These are phyloP conservation scores for Chaetodon trifasciatus DNA, from an alignment of 2,797 vertebrate genomes.

Conservation along the genomic window DNA sequence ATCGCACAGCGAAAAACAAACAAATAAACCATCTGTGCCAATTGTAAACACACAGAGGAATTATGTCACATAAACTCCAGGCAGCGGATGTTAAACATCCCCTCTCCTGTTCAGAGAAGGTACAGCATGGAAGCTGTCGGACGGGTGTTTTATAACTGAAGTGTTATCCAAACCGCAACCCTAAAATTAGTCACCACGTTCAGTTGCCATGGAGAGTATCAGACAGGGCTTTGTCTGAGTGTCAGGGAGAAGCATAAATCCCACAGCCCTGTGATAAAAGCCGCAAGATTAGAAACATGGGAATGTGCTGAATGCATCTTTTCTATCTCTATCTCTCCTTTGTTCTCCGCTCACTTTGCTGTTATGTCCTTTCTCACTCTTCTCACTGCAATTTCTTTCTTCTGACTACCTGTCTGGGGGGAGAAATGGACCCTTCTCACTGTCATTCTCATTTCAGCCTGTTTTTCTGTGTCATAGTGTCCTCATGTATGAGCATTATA, in stretches of 20 bases:
- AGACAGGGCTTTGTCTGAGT: conserved; percentile 67
- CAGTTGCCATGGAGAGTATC: conserved; percentile 80
- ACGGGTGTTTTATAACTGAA: conserved; percentile 72
- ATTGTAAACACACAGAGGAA: conserved; percentile 4
- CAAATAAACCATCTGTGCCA: background rate
- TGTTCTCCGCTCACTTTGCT: conserved; percentile 64
- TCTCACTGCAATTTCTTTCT: conserved; percentile 49
- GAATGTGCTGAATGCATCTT: conserved; percentile 69
- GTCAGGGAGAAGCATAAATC: conserved; percentile 75
- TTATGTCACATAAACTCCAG: conserved; percentile 23
- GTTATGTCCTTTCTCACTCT: conserved; percentile 48
- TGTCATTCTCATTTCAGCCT: conserved; percentile 28
- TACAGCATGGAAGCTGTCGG: conserved; percentile 56
- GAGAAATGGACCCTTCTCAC: conserved; percentile 56
- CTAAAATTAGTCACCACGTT: conserved; percentile 72
- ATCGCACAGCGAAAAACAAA: background rate
- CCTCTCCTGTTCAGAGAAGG: conserved; percentile 38
- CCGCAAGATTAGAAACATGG: conserved; percentile 66
- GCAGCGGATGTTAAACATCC: conserved; percentile 47
- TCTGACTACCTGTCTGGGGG: conserved; percentile 45
- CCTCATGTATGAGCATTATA: conserved; percentile 32
- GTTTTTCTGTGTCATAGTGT: conserved; percentile 38
- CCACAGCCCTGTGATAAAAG: conserved; percentile 65
- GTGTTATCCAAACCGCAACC: conserved; percentile 68
- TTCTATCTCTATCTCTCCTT: conserved; percentile 59